Conservation (phyloP, 2,888 invertebrate species). For the Sericinus montela region DNA sequence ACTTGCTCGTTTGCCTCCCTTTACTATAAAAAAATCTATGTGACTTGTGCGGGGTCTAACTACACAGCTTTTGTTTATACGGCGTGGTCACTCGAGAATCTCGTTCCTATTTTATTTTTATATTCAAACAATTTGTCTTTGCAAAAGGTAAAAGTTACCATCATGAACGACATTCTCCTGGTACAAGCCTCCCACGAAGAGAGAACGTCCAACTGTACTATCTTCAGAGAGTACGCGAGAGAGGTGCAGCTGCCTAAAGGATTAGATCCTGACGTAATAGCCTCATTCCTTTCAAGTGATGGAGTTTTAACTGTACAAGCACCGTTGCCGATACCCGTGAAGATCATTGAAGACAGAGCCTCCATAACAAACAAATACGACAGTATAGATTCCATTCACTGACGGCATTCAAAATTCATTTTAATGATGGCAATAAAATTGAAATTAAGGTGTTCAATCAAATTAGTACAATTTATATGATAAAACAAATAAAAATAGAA, state of each 20-base stretch:
- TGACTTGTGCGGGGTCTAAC: too few relatives aligned
- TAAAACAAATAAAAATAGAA: too few relatives aligned
- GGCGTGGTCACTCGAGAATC: too few relatives aligned
- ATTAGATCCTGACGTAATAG: conserved; percentile 92
- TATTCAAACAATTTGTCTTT: too few relatives aligned
- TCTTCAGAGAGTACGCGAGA: conserved; percentile 94
- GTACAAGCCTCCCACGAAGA: conserved; percentile 97
- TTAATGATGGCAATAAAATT: too few relatives aligned
- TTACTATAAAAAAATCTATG: too few relatives aligned
- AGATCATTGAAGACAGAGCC: not conserved
- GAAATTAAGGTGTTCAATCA: too few relatives aligned
- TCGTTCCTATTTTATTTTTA: too few relatives aligned
- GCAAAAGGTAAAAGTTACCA: conserved; percentile 39
- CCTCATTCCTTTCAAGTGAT: conserved; percentile 93
- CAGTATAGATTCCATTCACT: not conserved
- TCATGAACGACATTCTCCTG: conserved; percentile 60
- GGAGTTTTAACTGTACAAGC: conserved; percentile 96
- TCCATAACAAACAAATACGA: not conserved
- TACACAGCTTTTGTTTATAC: too few relatives aligned
- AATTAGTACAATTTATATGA: too few relatives aligned
- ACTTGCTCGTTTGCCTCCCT: too few relatives aligned
- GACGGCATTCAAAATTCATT: too few relatives aligned
- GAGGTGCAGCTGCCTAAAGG: conserved; percentile 95
- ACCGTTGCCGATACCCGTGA: conserved; percentile 73
- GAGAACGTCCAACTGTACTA: conserved; percentile 90